These are phyloP conservation scores for Cyprinus carpio DNA, from an alignment of 2,113 vertebrate species.

Conservation along the genomic window DNA sequence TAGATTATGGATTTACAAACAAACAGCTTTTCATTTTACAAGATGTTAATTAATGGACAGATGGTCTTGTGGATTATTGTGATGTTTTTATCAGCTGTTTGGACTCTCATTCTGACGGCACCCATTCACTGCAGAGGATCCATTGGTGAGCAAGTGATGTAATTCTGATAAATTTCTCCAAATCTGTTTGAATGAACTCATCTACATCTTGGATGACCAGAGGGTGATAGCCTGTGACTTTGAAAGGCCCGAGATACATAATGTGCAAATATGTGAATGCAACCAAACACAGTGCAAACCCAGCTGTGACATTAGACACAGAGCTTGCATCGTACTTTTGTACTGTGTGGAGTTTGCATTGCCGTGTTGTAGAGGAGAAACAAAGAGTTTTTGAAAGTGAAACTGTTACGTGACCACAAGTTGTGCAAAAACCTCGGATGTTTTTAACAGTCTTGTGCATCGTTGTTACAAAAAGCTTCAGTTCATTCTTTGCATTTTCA, in stretches of 20 bases:
- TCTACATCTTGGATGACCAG: no score
- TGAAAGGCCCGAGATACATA: not conserved
- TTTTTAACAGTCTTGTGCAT: not conserved
- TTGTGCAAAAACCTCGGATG: not conserved
- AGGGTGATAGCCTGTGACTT: not conserved
- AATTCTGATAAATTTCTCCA: no score
- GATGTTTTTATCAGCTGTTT: no score
- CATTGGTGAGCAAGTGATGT: no score
- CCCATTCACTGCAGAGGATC: no score
- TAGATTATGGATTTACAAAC: no score
- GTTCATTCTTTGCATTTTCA: not conserved
- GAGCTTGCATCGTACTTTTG: not conserved
- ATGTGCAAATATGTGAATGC: not conserved
- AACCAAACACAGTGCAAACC: not conserved
- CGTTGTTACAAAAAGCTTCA: not conserved
- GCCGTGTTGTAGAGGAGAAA: not conserved
- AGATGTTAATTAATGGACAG: no score
- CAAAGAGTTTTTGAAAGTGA: not conserved
- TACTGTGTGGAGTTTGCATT: not conserved
- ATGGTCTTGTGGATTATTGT: no score
- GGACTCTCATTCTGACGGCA: no score
- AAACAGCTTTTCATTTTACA: no score
- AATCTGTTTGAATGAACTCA: no score
- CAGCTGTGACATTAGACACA: not conserved
- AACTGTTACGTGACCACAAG: not conserved